phyloP scores from a whole-genome alignment of 1,140 invertebrate species.

The Diorhabda elongata region DNA sequence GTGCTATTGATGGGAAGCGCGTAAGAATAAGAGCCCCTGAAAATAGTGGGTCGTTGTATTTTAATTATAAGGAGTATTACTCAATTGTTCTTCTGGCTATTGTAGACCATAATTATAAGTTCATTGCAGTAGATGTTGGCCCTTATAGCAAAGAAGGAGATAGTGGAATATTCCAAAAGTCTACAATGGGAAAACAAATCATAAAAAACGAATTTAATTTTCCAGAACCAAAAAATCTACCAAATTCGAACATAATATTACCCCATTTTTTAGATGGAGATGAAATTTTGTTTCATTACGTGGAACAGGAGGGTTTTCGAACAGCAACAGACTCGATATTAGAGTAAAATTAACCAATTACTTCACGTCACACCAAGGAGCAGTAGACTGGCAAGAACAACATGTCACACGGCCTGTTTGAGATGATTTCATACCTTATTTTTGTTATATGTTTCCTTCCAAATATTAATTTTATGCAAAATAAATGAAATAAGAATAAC shows the following conservation, averaged over 20 bases:
- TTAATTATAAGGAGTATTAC: conserved; percentile 47
- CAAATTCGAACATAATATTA: background rate
- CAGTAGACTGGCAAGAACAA: too few relatives aligned
- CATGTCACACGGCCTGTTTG: too few relatives aligned
- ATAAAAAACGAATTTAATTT: conserved; percentile 15
- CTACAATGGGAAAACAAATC: conserved; percentile 12
- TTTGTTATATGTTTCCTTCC: too few relatives aligned
- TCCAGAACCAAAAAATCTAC: conserved; percentile 17
- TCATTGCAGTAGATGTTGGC: conserved; percentile 46
- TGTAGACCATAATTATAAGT: conserved; percentile 46
- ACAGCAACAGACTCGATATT: background rate
- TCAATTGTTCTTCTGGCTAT: conserved; percentile 47
- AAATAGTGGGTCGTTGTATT: conserved; percentile 44
- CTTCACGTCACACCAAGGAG: conserved; percentile 4
- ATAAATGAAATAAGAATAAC: too few relatives aligned
- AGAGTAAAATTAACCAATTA: conserved; percentile 6
- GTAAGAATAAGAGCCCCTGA: conserved; percentile 42
- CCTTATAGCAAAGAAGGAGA: conserved; percentile 45
- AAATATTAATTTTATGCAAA: too few relatives aligned
- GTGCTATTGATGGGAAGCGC: conserved; percentile 49
- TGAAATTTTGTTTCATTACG: conserved; percentile 14
- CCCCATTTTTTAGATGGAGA: conserved; percentile 19
- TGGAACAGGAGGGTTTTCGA: conserved; percentile 3
- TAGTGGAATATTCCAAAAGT: conserved; percentile 29
- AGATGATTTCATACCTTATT: too few relatives aligned